Percentiles rank a stretch among this genome's conserved stretches.
Evolutionary conservation across 1,140 invertebrate genomes (phyloP).

Genomic region (Sinella curviseta): DNA sequence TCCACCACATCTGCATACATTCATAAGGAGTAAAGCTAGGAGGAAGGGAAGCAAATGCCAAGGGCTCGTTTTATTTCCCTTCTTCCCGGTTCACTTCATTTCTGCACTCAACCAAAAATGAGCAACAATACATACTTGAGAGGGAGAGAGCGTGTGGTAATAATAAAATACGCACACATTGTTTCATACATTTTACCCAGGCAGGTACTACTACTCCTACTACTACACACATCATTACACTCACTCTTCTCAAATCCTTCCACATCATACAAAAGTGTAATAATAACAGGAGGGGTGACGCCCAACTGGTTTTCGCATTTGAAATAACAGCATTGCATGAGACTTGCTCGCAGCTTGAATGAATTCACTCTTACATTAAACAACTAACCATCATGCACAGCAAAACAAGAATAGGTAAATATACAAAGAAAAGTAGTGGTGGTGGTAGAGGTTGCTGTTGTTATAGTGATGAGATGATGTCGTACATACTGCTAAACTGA

Average conservation of each 20-base stretch:
- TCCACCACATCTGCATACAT: too few relatives aligned
- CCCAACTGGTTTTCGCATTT: slow-evolving; percentile 25
- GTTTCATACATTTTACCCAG: background rate
- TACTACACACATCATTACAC: too few relatives aligned
- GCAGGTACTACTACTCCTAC: too few relatives aligned
- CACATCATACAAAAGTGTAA: background rate
- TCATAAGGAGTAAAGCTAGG: background rate
- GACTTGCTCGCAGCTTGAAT: slow-evolving; percentile 19
- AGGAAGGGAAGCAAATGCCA: background rate
- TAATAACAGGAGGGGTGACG: background rate
- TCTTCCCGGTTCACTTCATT: too few relatives aligned
- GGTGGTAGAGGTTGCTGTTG: too few relatives aligned
- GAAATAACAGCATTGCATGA: slow-evolving; percentile 19
- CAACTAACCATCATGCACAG: background rate
- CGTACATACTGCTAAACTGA: too few relatives aligned
- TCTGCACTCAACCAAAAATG: background rate
- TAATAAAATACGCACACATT: background rate
- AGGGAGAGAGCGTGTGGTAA: background rate
- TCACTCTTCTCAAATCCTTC: background rate
- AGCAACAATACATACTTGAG: too few relatives aligned
- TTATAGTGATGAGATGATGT: too few relatives aligned
- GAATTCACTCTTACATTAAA: background rate
- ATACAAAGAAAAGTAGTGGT: background rate
- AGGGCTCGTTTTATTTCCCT: slow-evolving; percentile 11
- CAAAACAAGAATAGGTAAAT: background rate